These are phyloP conservation scores for Arctia plantaginis DNA, from an alignment of 2,888 invertebrate species.

Conservation along the genomic window DNA sequence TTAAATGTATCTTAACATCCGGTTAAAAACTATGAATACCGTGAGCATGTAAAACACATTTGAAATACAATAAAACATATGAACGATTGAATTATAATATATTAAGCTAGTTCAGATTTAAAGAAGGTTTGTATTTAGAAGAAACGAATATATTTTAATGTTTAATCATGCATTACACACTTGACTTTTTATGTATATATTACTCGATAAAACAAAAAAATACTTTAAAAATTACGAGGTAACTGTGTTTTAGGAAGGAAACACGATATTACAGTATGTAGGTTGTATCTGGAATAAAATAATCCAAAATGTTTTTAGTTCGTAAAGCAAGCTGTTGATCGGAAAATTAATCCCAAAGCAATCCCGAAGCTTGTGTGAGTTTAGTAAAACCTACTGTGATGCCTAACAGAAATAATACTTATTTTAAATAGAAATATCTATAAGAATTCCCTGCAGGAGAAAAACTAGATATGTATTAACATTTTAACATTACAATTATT, in stretches of 20 bases:
- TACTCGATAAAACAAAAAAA: background rate
- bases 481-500: background rate
- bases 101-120: background rate
- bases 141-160: background rate
- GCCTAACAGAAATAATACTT: constrained; percentile 20
- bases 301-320: constrained; percentile 33
- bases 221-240: background rate
- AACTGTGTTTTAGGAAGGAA: background rate
- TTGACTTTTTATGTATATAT: background rate
- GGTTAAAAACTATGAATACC: background rate
- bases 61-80: no score
- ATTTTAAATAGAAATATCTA: constrained; percentile 22
- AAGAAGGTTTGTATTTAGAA: background rate
- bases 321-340: constrained; percentile 66
- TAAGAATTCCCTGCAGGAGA: constrained; percentile 16
- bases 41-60: background rate
- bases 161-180: background rate
- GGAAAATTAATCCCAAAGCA: constrained; percentile 66
- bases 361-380: constrained; percentile 64
- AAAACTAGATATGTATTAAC: background rate
- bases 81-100: background rate
- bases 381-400: constrained; percentile 31
- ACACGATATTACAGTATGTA: background rate
- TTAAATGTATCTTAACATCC: background rate
- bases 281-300: background rate